Evolutionary conservation across 2,797 vertebrate species (phyloP).

Genomic region (Meriones psammophilus): DNA sequence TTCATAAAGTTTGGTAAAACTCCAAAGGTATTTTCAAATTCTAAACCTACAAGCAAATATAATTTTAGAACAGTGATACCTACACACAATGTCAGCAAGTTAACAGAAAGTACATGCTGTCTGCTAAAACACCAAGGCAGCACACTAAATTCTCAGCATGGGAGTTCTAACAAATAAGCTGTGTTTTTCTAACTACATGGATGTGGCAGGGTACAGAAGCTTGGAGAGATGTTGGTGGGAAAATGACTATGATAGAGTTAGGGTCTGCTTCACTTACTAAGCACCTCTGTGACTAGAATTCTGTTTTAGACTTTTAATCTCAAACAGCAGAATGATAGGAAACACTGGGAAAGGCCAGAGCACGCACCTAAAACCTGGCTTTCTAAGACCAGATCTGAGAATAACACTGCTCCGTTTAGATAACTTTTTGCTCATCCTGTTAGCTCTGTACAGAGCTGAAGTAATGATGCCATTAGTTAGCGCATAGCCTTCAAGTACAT

Average conservation of each 20-base stretch:
- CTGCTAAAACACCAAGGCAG: slow-evolving; percentile 10
- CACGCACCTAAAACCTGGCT: slow-evolving; percentile 12
- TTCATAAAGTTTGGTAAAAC: slow-evolving; percentile 57
- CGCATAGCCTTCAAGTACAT: background rate
- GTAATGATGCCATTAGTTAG: background rate
- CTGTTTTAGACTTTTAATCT: background rate
- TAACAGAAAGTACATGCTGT: slow-evolving; percentile 38
- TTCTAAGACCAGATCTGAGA: background rate
- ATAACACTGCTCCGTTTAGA: background rate
- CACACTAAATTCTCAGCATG: background rate
- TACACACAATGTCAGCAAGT: background rate
- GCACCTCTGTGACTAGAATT: background rate
- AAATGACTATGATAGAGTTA: background rate
- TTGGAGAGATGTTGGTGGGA: background rate
- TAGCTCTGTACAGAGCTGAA: background rate
- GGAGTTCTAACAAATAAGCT: slow-evolving; percentile 36
- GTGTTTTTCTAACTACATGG: background rate
- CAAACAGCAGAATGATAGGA: background rate
- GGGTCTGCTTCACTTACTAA: background rate
- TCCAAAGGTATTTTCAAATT: background rate
- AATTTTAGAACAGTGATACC: slow-evolving; percentile 12
- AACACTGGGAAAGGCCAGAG: background rate
- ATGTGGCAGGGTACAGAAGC: too few relatives aligned
- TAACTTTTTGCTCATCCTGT: background rate
- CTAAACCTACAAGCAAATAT: background rate